Evolutionary conservation across 2,113 vertebrate species (phyloP), one percentile per base, ranked within the genome.

Genomic region (Progne subis): DNA sequence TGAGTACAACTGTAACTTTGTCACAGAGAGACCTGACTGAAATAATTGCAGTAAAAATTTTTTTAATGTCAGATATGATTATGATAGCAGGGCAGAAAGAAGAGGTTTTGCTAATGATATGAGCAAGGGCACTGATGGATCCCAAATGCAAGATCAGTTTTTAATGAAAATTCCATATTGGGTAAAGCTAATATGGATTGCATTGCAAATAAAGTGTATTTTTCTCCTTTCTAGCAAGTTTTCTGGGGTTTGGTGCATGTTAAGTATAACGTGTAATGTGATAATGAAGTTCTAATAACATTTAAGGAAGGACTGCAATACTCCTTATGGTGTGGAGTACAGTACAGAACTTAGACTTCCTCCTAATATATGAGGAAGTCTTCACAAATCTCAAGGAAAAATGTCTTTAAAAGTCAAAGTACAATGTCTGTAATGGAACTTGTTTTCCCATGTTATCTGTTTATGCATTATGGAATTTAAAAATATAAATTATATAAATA

Each of bases 401-500:
- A 84, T 2, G 5, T 63, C 21, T 86, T 29, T 68, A 44, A 74
- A 86, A 79, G 29, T 21, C 65, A 26, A 70, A 86, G 20, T 71
- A 52, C 11, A 60, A 14, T 59, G 49, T 75, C 78, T 92, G 14
- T 43, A 82, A 39, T 37, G 68, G 23, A 31, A 44, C 46, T 81
- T 87, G 37, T 88, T 84, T 83, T 53, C 47, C 26, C 61, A 13
- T 85, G 74, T 79, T 92, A 68, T 82, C 89, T 94, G 70, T 88
- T 95, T 90, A 86, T 93, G 55, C 56, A 47, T 67, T 47, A 63
- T 74, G 57, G 88, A 92, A 80, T 90, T 90, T 80, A 20, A 0
- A 7, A 86, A 87, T 80, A 90, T 65, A 92, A 87, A 86, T 94
- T 81, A 89, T 95, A 95, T 74, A 95, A 94, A 96, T 93, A 95